These are phyloP conservation scores for Sanderia malayensis DNA, from an alignment of 30 jellyfish, hydroid and myxozoan genomes.

Conservation along the genomic window DNA sequence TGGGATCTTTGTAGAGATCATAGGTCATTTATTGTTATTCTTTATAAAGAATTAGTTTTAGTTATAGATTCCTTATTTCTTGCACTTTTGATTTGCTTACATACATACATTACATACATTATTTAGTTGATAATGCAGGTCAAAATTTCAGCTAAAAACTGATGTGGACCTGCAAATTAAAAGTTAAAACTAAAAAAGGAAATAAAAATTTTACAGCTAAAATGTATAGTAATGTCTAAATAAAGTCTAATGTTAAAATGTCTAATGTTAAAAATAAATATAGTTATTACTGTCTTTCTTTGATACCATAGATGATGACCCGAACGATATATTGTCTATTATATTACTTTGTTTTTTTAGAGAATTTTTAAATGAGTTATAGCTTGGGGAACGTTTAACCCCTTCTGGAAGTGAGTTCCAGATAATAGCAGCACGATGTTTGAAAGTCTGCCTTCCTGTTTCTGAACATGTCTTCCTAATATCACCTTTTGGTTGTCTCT, in stretches of 20 bases:
- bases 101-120: constrained; percentile 10
- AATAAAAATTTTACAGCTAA: background rate
- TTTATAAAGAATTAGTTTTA: too few relatives aligned
- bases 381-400: constrained; percentile 38
- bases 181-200: background rate
- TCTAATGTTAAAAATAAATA: constrained; percentile 4
- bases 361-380: constrained; percentile 24
- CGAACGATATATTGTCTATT: constrained; percentile 11
- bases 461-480: constrained; percentile 28
- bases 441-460: constrained; percentile 51
- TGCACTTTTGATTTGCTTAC: too few relatives aligned
- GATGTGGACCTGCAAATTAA: constrained; percentile 9
- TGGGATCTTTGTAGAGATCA: too few relatives aligned
- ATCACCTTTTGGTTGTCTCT: constrained; percentile 33
- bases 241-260: background rate
- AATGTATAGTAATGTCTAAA: background rate
- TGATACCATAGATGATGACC: constrained; percentile 12
- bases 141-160: constrained; percentile 1
- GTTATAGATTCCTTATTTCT: too few relatives aligned
- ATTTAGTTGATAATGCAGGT: constrained; percentile 11
- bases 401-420: constrained; percentile 52
- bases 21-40: too few relatives aligned
- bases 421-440: constrained; percentile 47
- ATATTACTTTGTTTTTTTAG: constrained; percentile 4
- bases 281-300: constrained; percentile 6